Percentiles rank a stretch among this genome's conserved stretches.
Conservation (phyloP, 2,888 invertebrate genomes). For the Drosophila acutilabella region DNA sequence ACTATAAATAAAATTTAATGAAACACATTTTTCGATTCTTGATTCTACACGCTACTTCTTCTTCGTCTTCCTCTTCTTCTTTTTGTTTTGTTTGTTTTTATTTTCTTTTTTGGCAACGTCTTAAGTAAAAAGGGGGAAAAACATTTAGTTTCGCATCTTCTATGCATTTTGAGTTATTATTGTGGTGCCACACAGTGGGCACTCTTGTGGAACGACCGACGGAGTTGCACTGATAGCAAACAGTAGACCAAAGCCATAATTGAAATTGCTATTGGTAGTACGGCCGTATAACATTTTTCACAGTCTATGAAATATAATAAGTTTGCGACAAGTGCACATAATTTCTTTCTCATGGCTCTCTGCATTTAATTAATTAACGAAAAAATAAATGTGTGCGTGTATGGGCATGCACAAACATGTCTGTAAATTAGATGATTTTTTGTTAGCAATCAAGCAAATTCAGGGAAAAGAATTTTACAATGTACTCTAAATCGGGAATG, state of each 20-base stretch:
- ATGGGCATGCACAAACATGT: not conserved
- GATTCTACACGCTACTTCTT: constrained; percentile 54
- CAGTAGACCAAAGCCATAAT: constrained; percentile 7
- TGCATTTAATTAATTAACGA: constrained; percentile 40
- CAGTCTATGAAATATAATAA: constrained; percentile 83
- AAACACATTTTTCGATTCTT: constrained; percentile 77
- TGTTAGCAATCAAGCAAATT: constrained; percentile 32
- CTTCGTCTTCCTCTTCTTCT: constrained; percentile 9
- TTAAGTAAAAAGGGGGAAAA: constrained; percentile 28
- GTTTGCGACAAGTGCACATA: constrained; percentile 77
- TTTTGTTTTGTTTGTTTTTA: not conserved
- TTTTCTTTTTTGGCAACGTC: constrained; percentile 65
- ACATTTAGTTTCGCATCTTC: constrained; percentile 75
- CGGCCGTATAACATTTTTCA: constrained; percentile 73
- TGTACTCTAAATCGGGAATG: constrained; percentile 24
- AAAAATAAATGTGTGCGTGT: not conserved
- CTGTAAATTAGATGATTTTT: constrained; percentile 10
- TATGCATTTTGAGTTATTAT: constrained; percentile 82
- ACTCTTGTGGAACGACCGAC: constrained; percentile 69
- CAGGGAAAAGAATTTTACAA: constrained; percentile 31
- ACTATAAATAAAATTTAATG: constrained; percentile 84
- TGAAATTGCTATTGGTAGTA: constrained; percentile 21
- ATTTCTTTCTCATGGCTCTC: constrained; percentile 22
- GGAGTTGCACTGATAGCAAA: constrained; percentile 10
- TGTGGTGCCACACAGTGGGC: constrained; percentile 71